These are phyloP conservation scores for Pangasius krempfi DNA, from an alignment of 2,797 vertebrate genomes.

Conservation along the genomic window DNA sequence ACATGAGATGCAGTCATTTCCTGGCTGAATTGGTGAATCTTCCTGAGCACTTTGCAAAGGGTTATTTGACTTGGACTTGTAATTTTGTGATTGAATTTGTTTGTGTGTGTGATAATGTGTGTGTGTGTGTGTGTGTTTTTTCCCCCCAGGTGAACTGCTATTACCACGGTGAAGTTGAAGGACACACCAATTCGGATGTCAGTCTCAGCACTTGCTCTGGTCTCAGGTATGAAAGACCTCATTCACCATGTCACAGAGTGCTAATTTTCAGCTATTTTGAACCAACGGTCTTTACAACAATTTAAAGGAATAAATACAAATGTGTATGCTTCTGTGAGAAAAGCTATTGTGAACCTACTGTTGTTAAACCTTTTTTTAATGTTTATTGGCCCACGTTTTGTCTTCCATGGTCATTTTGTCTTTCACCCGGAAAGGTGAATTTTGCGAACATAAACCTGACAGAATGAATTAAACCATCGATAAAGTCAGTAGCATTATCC, in stretches of 20 bases:
- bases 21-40: constrained; percentile 3
- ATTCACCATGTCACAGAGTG: background rate
- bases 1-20: constrained; percentile 1
- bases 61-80: background rate
- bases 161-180: constrained; percentile 79
- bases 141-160: constrained; percentile 77
- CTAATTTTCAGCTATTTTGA: constrained; percentile 23
- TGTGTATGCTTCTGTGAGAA: constrained; percentile 24
- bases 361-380: constrained; percentile 22
- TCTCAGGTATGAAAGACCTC: constrained; percentile 70
- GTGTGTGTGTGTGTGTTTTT: background rate
- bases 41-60: constrained; percentile 1
- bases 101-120: too few species aligned
- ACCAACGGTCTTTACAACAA: constrained; percentile 33
- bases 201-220: constrained; percentile 78
- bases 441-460: constrained; percentile 44
- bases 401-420: constrained; percentile 30
- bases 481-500: constrained; percentile 47
- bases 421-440: constrained; percentile 30
- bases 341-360: constrained; percentile 33
- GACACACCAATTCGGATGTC: constrained; percentile 71
- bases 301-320: constrained; percentile 19
- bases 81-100: background rate
- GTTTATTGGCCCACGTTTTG: constrained; percentile 25
- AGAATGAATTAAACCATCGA: constrained; percentile 41